Percentiles rank a stretch among this genome's conserved stretches.
These are phyloP conservation scores for Liopterus haemorrhoidalis DNA, from an alignment of 2,888 invertebrate species.

Conservation along the genomic window DNA sequence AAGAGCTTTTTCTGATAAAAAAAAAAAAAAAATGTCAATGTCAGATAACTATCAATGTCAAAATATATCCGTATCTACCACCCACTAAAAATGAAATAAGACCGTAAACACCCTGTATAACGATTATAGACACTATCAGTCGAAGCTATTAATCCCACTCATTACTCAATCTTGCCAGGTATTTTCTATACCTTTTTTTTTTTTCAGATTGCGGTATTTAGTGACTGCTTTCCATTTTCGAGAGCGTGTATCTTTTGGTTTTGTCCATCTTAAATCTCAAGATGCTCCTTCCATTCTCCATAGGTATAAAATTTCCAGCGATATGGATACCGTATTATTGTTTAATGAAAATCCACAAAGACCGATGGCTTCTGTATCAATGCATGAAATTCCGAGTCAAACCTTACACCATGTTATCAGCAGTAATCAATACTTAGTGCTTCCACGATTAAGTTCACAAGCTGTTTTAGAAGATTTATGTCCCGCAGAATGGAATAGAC, in stretches of 20 bases:
- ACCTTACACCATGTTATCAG: constrained; percentile 84
- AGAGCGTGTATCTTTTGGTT: constrained; percentile 83
- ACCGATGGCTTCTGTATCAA: constrained; percentile 80
- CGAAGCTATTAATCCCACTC: no score
- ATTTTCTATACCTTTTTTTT: no score
- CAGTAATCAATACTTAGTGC: constrained; percentile 78
- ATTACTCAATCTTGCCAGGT: no score
- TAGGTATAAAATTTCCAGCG: constrained; percentile 66
- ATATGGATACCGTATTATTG: constrained; percentile 74
- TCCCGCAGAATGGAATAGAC: constrained; percentile 79
- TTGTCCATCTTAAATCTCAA: constrained; percentile 38
- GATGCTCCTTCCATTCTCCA: constrained; percentile 55
- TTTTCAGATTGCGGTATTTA: constrained; percentile 81
- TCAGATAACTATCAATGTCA: no score
- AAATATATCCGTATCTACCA: no score
- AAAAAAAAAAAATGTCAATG: no score
- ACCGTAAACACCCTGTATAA: no score
- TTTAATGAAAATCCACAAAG: constrained; percentile 80
- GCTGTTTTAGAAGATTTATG: constrained; percentile 68
- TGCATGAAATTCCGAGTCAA: constrained; percentile 83
- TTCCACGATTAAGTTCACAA: constrained; percentile 92
- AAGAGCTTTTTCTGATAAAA: no score
- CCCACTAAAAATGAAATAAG: no score
- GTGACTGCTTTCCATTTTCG: constrained; percentile 82
- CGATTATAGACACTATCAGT: no score